These are phyloP conservation scores for Lagria hirta DNA, from an alignment of 2,888 invertebrate genomes.

Conservation along the genomic window DNA sequence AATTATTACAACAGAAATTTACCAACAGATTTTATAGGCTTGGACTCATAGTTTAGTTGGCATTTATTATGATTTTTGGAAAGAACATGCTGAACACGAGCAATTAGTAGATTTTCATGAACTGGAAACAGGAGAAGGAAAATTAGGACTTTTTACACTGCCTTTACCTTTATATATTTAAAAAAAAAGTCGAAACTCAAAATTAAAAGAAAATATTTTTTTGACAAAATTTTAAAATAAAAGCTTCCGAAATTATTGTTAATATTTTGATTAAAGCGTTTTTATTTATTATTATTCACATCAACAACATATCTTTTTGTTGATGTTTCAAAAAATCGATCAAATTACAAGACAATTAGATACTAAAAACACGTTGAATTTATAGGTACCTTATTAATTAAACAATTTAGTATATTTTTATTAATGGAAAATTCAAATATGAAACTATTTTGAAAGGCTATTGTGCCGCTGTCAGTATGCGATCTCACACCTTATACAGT, in stretches of 20 bases:
- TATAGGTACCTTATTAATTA: too few species aligned
- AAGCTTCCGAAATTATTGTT: neutral
- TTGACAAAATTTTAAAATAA: neutral
- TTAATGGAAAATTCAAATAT: too few species aligned
- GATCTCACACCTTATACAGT: too few species aligned
- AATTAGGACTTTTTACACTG: slow-evolving; percentile 6
- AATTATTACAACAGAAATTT: neutral
- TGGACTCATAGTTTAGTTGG: slow-evolving; percentile 2
- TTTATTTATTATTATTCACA: neutral
- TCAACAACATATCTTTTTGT: neutral
- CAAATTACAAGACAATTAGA: neutral
- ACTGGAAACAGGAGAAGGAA: neutral
- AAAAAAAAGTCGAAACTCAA: neutral
- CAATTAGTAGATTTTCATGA: slow-evolving; percentile 9
- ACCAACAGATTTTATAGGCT: slow-evolving; percentile 5
- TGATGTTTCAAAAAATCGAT: neutral
- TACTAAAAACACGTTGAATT: too few species aligned
- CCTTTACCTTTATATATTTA: slow-evolving; percentile 7
- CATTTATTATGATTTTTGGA: slow-evolving; percentile 6
- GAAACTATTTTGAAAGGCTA: too few species aligned
- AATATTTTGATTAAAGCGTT: neutral
- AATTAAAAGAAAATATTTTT: neutral
- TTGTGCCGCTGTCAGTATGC: too few species aligned
- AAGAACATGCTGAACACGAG: slow-evolving; percentile 10
- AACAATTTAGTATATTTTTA: too few species aligned